Conservation (phyloP, 2,797 vertebrate genomes). For the Toxotes lorentzi region DNA sequence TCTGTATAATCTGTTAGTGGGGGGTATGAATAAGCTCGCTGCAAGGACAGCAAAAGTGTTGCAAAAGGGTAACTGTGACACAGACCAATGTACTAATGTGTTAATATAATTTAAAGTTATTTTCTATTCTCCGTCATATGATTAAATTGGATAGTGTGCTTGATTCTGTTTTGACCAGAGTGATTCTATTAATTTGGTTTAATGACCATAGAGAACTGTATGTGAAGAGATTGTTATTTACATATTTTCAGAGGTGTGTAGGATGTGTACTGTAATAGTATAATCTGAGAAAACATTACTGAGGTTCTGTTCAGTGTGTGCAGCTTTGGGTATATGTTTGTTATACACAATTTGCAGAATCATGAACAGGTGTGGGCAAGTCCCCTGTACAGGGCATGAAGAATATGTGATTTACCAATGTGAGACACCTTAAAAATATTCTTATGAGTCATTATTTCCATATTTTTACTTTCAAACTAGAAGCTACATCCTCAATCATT, state of each 20-base stretch:
- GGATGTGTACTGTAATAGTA: background rate
- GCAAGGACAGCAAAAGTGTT: constrained; percentile 67
- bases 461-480: background rate
- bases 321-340: background rate
- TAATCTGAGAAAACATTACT: background rate
- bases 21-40: constrained; percentile 69
- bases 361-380: background rate
- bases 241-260: background rate
- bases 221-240: background rate
- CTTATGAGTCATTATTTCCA: background rate
- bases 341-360: background rate
- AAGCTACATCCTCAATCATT: background rate
- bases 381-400: background rate
- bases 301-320: background rate
- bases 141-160: background rate
- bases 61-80: constrained; percentile 72
- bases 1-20: constrained; percentile 73
- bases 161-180: background rate
- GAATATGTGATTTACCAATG: background rate
- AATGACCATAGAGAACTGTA: background rate
- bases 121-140: constrained; percentile 3
- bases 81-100: constrained; percentile 43
- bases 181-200: background rate
- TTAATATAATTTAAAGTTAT: constrained; percentile 23
- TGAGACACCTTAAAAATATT: background rate